phyloP scores from a whole-genome alignment of 1,140 invertebrate species.

The Drosophila biarmipes region DNA sequence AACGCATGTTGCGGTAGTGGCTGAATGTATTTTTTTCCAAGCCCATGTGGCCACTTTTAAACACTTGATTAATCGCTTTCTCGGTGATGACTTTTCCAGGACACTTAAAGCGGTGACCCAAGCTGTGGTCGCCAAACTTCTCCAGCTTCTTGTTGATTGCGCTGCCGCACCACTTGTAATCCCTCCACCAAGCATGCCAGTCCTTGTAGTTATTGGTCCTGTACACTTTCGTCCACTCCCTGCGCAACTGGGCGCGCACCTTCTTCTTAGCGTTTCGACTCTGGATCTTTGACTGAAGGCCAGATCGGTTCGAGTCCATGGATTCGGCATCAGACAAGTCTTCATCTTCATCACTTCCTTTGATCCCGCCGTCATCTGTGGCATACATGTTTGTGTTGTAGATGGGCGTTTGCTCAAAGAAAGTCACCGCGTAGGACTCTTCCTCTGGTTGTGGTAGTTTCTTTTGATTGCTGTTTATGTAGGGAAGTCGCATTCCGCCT shows the following conservation, averaged over 20 bases:
- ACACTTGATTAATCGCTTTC: conserved; percentile 1
- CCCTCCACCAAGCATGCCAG: conserved; percentile 54
- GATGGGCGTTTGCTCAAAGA: conserved; percentile 57
- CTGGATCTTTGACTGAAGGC: background rate
- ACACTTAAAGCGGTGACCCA: conserved; percentile 27
- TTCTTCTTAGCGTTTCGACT: background rate
- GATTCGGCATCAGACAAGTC: conserved; percentile 38
- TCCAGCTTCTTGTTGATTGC: conserved; percentile 47
- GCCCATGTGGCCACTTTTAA: conserved; percentile 13
- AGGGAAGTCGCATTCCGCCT: conserved; percentile 45
- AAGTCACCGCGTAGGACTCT: conserved; percentile 54
- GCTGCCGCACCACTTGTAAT: conserved; percentile 60
- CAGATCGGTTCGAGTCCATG: background rate
- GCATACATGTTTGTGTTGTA: conserved; percentile 46
- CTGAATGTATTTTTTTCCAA: conserved; percentile 19
- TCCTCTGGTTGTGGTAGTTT: conserved; percentile 40
- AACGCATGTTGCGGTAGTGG: conserved; percentile 12
- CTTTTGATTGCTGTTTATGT: conserved; percentile 6
- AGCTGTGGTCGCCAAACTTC: conserved; percentile 12
- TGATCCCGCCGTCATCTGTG: background rate
- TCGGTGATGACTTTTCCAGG: background rate
- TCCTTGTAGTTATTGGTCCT: conserved; percentile 39
- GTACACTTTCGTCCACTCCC: conserved; percentile 38
- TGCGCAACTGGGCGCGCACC: background rate
- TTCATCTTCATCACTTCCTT: conserved; percentile 21